Evolutionary conservation across 2,888 invertebrate genomes (phyloP).

Genomic region (Meteorus cinctellus): DNA sequence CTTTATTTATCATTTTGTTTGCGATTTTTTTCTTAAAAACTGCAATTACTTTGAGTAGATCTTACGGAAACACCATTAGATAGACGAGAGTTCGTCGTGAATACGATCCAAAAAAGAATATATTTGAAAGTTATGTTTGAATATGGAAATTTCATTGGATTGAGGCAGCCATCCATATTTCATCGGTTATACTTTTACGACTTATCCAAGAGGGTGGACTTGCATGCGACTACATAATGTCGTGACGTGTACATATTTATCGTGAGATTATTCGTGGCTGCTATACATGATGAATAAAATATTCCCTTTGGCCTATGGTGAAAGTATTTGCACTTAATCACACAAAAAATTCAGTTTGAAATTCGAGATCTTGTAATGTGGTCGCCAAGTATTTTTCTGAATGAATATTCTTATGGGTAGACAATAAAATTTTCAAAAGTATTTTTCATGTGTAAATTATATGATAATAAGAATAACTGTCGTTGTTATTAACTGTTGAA

Average conservation of each 20-base stretch:
- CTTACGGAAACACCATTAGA: not conserved
- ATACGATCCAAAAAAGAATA: not conserved
- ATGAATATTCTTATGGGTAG: no score
- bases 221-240: not conserved
- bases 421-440: no score
- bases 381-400: not conserved
- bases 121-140: not conserved
- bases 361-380: not conserved
- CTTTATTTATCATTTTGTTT: no score
- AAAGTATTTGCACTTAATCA: not conserved
- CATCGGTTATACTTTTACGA: slow-evolving; percentile 12
- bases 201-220: slow-evolving; percentile 33
- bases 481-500: no score
- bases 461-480: no score
- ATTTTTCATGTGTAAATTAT: no score
- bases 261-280: slow-evolving; percentile 24
- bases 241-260: slow-evolving; percentile 28
- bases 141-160: slow-evolving; percentile 32
- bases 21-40: not conserved
- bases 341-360: slow-evolving; percentile 3
- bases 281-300: slow-evolving; percentile 28
- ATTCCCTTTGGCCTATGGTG: not conserved
- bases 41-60: not conserved
- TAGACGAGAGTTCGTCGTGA: not conserved
- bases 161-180: slow-evolving; percentile 21